phyloP scores from a whole-genome alignment of 2,888 invertebrate genomes.

The Cactoblastis cactorum region DNA sequence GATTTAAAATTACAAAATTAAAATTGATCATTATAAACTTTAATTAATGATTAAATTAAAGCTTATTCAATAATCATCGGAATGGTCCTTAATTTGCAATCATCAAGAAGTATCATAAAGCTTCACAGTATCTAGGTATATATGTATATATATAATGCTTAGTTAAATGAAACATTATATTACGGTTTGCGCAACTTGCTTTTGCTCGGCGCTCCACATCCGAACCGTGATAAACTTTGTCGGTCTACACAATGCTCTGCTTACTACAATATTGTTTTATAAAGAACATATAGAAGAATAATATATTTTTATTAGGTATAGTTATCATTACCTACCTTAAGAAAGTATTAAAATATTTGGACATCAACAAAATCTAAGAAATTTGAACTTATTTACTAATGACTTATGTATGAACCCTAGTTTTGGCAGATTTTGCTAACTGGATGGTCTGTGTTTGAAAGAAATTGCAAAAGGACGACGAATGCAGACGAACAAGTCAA shows the following conservation, averaged over 20 bases:
- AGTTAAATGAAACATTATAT: slow-evolving; percentile 31
- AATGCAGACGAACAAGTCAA: slow-evolving; percentile 55
- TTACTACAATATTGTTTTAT: slow-evolving; percentile 27
- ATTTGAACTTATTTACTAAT: too few species aligned
- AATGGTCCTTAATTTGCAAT: background rate
- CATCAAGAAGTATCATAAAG: background rate
- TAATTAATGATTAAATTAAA: too few species aligned
- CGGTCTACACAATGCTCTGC: slow-evolving; percentile 48
- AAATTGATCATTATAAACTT: too few species aligned
- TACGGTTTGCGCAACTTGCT: slow-evolving; percentile 57
- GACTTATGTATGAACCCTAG: too few species aligned
- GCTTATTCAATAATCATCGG: background rate
- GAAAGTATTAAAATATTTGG: too few species aligned
- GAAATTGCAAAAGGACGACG: slow-evolving; percentile 68
- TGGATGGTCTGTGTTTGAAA: slow-evolving; percentile 45
- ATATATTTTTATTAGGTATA: background rate
- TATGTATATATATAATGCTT: background rate
- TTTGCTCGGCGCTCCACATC: slow-evolving; percentile 63
- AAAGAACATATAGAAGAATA: slow-evolving; percentile 13
- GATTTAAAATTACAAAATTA: too few species aligned
- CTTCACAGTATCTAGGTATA: background rate
- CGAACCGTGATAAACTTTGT: slow-evolving; percentile 75
- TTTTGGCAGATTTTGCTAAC: slow-evolving; percentile 15
- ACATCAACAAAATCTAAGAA: too few species aligned
- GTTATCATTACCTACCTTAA: too few species aligned